Evolutionary conservation across 2,113 vertebrate species (phyloP).

Genomic region (Leuciscus idus): DNA sequence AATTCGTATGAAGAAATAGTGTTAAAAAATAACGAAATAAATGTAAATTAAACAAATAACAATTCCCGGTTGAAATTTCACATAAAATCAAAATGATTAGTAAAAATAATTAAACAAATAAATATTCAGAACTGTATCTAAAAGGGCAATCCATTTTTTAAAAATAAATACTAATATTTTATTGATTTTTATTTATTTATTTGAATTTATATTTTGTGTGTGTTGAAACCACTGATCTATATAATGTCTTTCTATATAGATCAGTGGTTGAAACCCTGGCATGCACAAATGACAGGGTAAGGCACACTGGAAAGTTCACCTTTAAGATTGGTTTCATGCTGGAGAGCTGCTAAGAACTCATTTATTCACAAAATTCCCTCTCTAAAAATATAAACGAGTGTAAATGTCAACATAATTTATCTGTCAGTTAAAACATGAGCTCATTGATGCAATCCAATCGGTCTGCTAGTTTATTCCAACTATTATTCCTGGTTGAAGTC

Average conservation of each 20-base stretch:
- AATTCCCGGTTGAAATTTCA: background rate
- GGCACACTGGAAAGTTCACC: background rate
- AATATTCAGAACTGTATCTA: background rate
- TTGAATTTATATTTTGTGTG: background rate
- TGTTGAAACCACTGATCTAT: background rate
- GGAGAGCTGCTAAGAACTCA: background rate
- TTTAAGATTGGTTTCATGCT: background rate
- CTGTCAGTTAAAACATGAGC: slow-evolving; percentile 22
- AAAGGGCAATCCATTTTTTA: background rate
- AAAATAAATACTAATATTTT: background rate
- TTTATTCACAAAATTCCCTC: background rate
- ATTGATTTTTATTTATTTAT: background rate
- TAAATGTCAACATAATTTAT: slow-evolving; percentile 25
- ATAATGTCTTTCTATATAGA: no score
- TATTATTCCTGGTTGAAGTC: background rate
- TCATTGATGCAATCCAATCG: background rate
- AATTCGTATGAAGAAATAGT: background rate
- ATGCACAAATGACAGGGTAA: background rate
- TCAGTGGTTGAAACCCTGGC: background rate
- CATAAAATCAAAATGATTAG: background rate
- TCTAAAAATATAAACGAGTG: slow-evolving; percentile 18
- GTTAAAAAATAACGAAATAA: background rate
- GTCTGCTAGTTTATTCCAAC: background rate
- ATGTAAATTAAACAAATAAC: background rate
- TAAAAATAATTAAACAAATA: background rate